Conservation (phyloP, 2,888 invertebrate genomes). For the Trissolcus japonicus region DNA sequence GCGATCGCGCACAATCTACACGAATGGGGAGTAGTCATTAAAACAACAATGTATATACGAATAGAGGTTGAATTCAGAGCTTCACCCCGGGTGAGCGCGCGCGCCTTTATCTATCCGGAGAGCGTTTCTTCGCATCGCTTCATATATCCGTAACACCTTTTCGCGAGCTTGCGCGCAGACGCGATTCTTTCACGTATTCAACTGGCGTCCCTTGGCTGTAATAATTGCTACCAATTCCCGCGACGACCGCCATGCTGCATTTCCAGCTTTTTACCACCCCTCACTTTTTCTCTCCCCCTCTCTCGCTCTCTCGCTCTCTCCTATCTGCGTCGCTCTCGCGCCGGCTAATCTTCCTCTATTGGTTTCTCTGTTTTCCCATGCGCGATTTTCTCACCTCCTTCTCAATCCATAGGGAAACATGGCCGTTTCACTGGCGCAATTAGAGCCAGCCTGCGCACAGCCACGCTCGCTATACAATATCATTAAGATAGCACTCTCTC, state of each 20-base stretch:
- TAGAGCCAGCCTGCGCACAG: slow-evolving; percentile 73
- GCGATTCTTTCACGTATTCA: slow-evolving; percentile 61
- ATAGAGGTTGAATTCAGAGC: slow-evolving; percentile 35
- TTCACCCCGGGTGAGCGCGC: slow-evolving; percentile 26
- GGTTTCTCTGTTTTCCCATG: slow-evolving; percentile 61
- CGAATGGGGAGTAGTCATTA: slow-evolving; percentile 40
- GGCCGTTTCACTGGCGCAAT: slow-evolving; percentile 73
- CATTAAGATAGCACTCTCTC: slow-evolving; percentile 68
- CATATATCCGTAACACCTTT: slow-evolving; percentile 42
- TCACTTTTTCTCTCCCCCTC: slow-evolving; percentile 41
- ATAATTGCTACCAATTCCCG: slow-evolving; percentile 70
- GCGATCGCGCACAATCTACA: slow-evolving; percentile 37
- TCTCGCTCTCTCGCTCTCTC: slow-evolving; percentile 34
- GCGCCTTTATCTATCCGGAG: slow-evolving; percentile 41
- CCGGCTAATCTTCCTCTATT: slow-evolving; percentile 16
- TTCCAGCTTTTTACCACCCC: slow-evolving; percentile 70
- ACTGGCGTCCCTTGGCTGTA: slow-evolving; percentile 66
- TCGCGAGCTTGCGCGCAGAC: slow-evolving; percentile 41
- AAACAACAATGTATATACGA: slow-evolving; percentile 37
- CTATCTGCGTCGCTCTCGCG: slow-evolving; percentile 25
- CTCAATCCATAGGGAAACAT: slow-evolving; percentile 68
- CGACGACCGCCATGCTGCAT: slow-evolving; percentile 71
- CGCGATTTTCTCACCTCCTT: slow-evolving; percentile 61
- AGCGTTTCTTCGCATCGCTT: background rate
- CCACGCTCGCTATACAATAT: slow-evolving; percentile 71